phyloP scores from a whole-genome alignment of 2,888 invertebrate genomes.

The Trichogramma evanescens region DNA sequence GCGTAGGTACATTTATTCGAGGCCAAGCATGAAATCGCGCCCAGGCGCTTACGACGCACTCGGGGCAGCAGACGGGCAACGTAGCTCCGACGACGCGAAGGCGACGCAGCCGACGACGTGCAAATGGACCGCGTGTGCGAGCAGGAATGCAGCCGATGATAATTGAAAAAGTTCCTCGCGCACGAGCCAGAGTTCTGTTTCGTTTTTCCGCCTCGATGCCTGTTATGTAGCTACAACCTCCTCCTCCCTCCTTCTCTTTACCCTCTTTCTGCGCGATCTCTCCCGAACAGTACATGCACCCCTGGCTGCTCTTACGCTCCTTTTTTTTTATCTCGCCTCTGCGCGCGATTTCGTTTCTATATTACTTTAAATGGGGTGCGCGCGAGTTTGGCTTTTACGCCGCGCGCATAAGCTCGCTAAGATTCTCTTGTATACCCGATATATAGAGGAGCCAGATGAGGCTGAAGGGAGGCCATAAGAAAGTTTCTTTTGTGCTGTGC shows the following conservation, averaged over 20 bases:
- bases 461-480: too few species aligned
- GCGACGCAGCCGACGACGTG: background rate
- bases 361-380: conserved; percentile 6
- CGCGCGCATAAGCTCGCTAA: too few species aligned
- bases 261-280: too few species aligned
- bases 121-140: conserved; percentile 14
- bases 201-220: conserved; percentile 15
- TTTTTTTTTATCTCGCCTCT: background rate
- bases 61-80: background rate
- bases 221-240: conserved; percentile 2
- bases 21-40: conserved; percentile 8
- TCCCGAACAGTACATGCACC: background rate
- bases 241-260: background rate
- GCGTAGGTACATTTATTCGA: too few species aligned
- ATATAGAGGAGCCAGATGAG: too few species aligned
- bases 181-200: background rate
- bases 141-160: conserved; percentile 21
- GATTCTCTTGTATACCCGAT: too few species aligned
- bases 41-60: conserved; percentile 5
- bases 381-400: too few species aligned
- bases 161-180: conserved; percentile 26
- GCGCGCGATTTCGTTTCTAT: conserved; percentile 2
- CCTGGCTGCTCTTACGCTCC: background rate
- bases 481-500: too few species aligned
- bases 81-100: background rate